Evolutionary conservation across 2,797 vertebrate species (phyloP).

Genomic region (Liasis olivaceus): DNA sequence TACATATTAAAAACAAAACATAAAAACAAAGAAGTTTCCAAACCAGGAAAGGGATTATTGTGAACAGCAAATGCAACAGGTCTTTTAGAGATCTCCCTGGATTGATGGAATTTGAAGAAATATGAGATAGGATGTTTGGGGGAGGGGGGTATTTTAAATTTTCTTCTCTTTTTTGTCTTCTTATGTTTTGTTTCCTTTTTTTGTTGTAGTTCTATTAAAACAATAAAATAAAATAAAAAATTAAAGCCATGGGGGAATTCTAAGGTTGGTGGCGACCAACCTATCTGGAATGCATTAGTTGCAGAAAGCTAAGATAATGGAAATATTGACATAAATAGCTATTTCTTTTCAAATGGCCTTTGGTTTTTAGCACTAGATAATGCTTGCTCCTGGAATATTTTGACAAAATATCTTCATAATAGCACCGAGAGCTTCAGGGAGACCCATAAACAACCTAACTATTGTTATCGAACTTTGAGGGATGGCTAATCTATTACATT

Average conservation of each 20-base stretch:
- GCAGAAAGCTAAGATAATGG: neutral
- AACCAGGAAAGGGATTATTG: neutral
- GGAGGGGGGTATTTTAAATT: neutral
- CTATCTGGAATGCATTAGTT: neutral
- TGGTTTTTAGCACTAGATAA: neutral
- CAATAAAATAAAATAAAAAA: neutral
- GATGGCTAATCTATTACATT: conserved; percentile 43
- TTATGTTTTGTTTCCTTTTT: neutral
- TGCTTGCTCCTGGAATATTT: conserved; percentile 8
- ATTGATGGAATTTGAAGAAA: neutral
- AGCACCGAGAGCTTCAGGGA: neutral
- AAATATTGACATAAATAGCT: neutral
- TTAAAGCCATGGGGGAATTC: neutral
- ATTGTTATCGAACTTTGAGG: conserved; percentile 36
- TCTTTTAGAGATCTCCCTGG: neutral
- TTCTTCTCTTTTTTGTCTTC: neutral
- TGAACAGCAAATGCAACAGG: neutral
- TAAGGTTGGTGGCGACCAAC: neutral
- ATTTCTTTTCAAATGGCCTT: neutral
- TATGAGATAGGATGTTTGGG: neutral
- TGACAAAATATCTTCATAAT: conserved; percentile 13
- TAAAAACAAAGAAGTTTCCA: neutral
- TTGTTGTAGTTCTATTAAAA: neutral
- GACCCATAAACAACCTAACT: neutral
- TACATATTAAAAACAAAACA: neutral